phyloP scores from a whole-genome alignment of 2,888 invertebrate species.

The Apotomis betuletana region DNA sequence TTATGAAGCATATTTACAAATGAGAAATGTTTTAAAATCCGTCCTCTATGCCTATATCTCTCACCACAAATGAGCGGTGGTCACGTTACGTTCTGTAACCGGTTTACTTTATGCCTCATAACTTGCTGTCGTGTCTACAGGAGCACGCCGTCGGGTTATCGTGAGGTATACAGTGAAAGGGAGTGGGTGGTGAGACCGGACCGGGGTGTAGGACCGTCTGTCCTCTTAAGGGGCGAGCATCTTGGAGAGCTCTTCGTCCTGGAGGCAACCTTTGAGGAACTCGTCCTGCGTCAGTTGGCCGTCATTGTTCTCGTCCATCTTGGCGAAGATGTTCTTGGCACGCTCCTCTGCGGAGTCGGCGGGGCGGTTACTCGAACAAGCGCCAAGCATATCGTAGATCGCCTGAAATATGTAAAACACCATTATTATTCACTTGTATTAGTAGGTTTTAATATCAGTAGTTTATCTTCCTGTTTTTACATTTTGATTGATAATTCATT shows the following conservation, averaged over 20 bases:
- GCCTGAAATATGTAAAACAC: slow-evolving; percentile 88
- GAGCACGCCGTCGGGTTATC: slow-evolving; percentile 64
- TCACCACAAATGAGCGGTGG: slow-evolving; percentile 12
- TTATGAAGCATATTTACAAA: slow-evolving; percentile 39
- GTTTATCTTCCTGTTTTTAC: too few species aligned
- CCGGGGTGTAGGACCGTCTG: slow-evolving; percentile 46
- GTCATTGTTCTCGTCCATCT: slow-evolving; percentile 99
- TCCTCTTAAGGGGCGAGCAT: slow-evolving; percentile 94
- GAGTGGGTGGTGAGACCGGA: slow-evolving; percentile 52
- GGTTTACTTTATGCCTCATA: slow-evolving; percentile 21
- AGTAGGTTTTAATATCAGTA: too few species aligned
- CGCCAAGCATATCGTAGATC: slow-evolving; percentile 99
- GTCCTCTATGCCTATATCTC: slow-evolving; percentile 9
- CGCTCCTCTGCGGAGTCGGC: slow-evolving; percentile 98
- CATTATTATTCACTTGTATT: neutral
- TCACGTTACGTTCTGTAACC: slow-evolving; percentile 17
- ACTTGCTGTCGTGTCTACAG: slow-evolving; percentile 41
- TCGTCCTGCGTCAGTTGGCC: slow-evolving; percentile 99
- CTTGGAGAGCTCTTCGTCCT: slow-evolving; percentile 97
- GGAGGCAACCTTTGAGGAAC: slow-evolving; percentile 98
- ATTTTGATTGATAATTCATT: too few species aligned
- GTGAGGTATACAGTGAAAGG: slow-evolving; percentile 55
- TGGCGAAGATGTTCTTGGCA: slow-evolving; percentile 99
- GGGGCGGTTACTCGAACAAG: slow-evolving; percentile 96
- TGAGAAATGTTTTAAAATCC: slow-evolving; percentile 16